These are phyloP conservation scores for Brotula barbata DNA, from an alignment of 2,797 vertebrate genomes.

Conservation along the genomic window DNA sequence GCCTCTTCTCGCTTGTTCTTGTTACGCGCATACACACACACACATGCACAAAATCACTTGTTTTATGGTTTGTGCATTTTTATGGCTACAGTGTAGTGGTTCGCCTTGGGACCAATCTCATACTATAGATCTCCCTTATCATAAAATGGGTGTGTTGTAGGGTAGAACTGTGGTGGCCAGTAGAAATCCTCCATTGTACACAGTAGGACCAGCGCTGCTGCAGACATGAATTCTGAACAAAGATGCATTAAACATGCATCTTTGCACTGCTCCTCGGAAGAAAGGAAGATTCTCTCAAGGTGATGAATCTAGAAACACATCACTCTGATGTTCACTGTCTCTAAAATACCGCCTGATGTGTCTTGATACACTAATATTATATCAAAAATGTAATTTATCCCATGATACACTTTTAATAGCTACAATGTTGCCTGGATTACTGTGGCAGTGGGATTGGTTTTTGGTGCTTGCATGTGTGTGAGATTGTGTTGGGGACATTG, in stretches of 20 bases:
- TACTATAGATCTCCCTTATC: slow-evolving; percentile 63
- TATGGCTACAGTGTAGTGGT: slow-evolving; percentile 59
- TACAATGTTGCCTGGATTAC: too few relatives aligned
- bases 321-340: too few relatives aligned
- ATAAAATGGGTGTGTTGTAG: slow-evolving; percentile 55
- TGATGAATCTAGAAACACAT: too few relatives aligned
- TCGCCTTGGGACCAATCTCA: slow-evolving; percentile 63
- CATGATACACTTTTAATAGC: too few relatives aligned
- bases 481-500: too few relatives aligned
- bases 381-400: too few relatives aligned
- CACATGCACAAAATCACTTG: slow-evolving; percentile 27
- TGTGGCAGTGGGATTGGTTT: too few relatives aligned
- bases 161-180: slow-evolving; percentile 29
- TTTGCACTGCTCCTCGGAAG: too few relatives aligned
- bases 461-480: too few relatives aligned
- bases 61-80: slow-evolving; percentile 71
- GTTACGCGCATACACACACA: slow-evolving; percentile 25
- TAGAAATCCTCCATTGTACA: slow-evolving; percentile 36
- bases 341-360: too few relatives aligned
- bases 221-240: slow-evolving; percentile 27
- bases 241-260: background rate
- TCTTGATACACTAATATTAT: too few relatives aligned
- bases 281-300: too few relatives aligned
- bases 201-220: slow-evolving; percentile 18
- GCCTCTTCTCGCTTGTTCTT: slow-evolving; percentile 57